Evolutionary conservation across 2,113 vertebrate species (phyloP), one percentile per base, ranked within the genome.

Genomic region (Spizaetus ornatus): DNA sequence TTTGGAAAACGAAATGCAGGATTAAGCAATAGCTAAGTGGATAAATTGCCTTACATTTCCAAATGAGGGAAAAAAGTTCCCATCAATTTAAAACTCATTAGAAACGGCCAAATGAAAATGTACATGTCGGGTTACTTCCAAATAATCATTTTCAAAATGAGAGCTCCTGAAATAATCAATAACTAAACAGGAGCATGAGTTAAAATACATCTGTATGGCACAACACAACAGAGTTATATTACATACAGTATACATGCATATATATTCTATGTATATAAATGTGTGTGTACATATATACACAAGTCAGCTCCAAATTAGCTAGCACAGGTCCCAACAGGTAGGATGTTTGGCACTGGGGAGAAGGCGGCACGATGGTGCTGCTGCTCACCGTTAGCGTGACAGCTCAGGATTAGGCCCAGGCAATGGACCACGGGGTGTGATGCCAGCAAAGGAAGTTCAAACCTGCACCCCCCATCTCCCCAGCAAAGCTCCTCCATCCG

Each of bases 391-490:
- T 40, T 36, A 40, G 47, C 3, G 4, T 1, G 14, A 26, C 27
- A 42, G 59, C 43, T 82, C 65, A 66, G 53, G 8, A 48, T 36
- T 13, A 59, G 29, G 16, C 5, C 14, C 48, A 52, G 48, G 13
- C 13, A 29, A 73, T 2, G 36, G 65, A 78, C 36, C 40, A 42
- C 5, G 0, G 0, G 62, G 21, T 3, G 3, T 0, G 5, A 43
- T 7, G 58, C 32, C 48, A 80, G 47, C 5, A 12, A 26, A 63
- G 13, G 11, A 61, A 65, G 45, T 26, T 71, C 50, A 79, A 43
- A 56, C 17, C 20, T n/a, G 26, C 13, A 69, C 7, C 40, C 11
- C 3, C 3, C 17, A 32, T 17, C 70, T 66, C 65, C 36, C 70
- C 66, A 22, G 65, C 23, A 70, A 79, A n/a, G 40, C 16, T 52